Base-by-base conservation (phyloP, 2,797 vertebrate species). In the Thamnophis elegans region DNA sequence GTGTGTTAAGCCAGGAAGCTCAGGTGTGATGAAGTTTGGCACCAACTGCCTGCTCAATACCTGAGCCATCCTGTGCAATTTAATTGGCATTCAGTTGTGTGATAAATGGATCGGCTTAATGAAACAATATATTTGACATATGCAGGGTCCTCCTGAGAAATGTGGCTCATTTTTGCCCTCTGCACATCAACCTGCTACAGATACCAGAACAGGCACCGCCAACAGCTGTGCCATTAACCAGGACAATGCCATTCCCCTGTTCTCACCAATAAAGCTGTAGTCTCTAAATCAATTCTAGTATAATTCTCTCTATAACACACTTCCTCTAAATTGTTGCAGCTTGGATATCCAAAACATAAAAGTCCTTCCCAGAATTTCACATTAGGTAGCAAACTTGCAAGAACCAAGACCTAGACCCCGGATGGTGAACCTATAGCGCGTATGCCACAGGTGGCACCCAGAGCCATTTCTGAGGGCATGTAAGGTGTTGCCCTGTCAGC, bases 61-160 rank as follows among this genome's bases (percentile, higher is more conserved):
- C 98, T 98, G 98, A 98, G 97, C 98, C 98, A 98, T 98, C 98
- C 98, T 98, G 98, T 97, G 98, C 97, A 98, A 98, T 98, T 98
- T 98, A 98, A 98, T 98, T 98, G 98, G 97, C 98, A 98, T 98
- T 98, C 98, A 98, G 98, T 97, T 97, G 97, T 96, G 98, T 98
- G 98, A 98, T 98, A 98, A 98, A 98, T 98, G 98, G 98, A 98
- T 98, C 98, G 98, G 98, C 98, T 98, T 98, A 98, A 98, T 98
- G 98, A 98, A 98, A 98, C 98, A 98, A 98, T 98, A 98, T 98
- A 98, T 96, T 97, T 98, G 98, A 98, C 98, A 98, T 98, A 98
- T 98, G 98, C 98, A 98, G 95, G 97, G 96, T 97, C 98, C 98
- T 98, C 98, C 96, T 98, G 98, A 98, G 98, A 97, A 98, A 98